phyloP scores from a whole-genome alignment of 2,113 vertebrate genomes.

The Pseudopipra pipra region DNA sequence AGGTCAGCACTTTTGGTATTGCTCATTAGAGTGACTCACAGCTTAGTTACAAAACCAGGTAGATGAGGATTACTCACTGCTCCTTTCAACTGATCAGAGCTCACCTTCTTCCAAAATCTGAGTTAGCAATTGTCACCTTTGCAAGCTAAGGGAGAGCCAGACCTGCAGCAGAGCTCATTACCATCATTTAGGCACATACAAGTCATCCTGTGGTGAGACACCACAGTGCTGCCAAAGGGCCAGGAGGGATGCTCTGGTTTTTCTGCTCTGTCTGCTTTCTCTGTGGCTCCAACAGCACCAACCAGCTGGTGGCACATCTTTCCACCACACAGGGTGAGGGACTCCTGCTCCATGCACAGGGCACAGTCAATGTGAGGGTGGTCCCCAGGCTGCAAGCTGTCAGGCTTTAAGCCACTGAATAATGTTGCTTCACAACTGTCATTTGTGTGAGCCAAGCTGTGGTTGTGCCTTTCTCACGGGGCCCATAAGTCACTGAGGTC shows the following conservation, averaged over 20 bases:
- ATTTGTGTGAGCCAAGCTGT: not conserved
- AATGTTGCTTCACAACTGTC: not conserved
- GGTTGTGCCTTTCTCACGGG: not conserved
- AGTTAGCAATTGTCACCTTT: not conserved
- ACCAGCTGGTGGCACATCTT: not conserved
- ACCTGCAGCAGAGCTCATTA: not conserved
- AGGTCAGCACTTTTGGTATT: not conserved
- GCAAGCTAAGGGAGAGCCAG: not conserved
- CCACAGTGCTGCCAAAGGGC: not conserved
- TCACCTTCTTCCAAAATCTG: not conserved
- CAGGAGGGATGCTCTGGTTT: not conserved
- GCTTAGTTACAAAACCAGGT: not conserved
- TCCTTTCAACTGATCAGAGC: not conserved
- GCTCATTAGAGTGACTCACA: slow-evolving; percentile 13
- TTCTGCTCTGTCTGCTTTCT: not conserved
- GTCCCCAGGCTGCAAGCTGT: not conserved
- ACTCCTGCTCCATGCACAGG: not conserved
- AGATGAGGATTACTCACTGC: not conserved
- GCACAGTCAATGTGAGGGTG: not conserved
- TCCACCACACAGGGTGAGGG: rapidly evolving
- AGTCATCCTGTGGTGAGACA: not conserved
- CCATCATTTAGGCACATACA: rapidly evolving
- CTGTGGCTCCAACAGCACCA: not conserved
- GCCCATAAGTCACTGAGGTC: rapidly evolving
- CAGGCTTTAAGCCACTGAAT: not conserved